Evolutionary conservation across 2,888 invertebrate genomes (phyloP), one percentile per base, ranked within the genome.

Genomic region (Corbicula japonica): DNA sequence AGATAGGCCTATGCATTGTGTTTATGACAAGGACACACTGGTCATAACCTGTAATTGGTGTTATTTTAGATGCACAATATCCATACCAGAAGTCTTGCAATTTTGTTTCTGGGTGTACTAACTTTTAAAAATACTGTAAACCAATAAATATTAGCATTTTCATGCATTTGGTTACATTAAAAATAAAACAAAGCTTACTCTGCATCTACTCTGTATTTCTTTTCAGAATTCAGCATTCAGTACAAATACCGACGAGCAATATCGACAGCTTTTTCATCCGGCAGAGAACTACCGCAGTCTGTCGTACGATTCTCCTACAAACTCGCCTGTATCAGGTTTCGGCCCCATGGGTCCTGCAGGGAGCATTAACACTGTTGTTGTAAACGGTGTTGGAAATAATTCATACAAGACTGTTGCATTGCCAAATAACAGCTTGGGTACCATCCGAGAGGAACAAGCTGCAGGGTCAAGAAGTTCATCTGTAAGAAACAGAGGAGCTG

Each of bases 191-290:
- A 5, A 26, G n/a, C n/a, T n/a, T 38, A 18, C 12, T 28, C 4
- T 62, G 32, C 23, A 44, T 62, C 26, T 26, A 28, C 2, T 62
- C 0, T 46, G 34, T 15, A 34, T 21, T 63, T 6, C 48, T 54
- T 86, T 84, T 44, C 87, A 92, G 90, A 89, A 90, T n/a, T 92
- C 92, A 21, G 87, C 89, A 32, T 92, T 91, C 76, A 90, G 88
- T 60, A 79, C 88, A 10, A 84, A 83, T 32, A 82, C 83, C 21
- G 90, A 91, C 44, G 90, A 90, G 50, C 87, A 88, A 35, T 91
- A 91, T 73, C 69, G 90, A 58, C 92, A 91, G 74, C 77, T 92
- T 30, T 91, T 89, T 76, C 90, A 91, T 41, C 90, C 91, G 0
- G 71, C 71, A 15, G 89, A 90, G 62, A 88, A 86, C 48, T 90